Evolutionary conservation across 1,140 invertebrate species (phyloP).

Genomic region (Zaprionus capensis): DNA sequence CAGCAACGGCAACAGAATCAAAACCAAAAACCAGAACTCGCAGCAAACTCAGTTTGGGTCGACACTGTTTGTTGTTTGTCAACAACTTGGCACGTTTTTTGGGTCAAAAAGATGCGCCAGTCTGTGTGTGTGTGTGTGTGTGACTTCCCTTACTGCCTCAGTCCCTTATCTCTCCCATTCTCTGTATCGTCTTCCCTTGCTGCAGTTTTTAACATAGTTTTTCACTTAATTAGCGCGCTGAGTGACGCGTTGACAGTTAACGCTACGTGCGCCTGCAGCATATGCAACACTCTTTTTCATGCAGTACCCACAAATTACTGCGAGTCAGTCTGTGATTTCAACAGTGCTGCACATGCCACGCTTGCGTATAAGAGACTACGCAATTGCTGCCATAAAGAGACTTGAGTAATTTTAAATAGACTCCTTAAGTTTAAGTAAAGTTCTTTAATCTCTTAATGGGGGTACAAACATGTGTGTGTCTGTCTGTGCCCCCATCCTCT

Average conservation of each 20-base stretch:
- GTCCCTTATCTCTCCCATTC: slow-evolving; percentile 19
- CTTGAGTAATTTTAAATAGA: too few species aligned
- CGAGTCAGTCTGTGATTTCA: slow-evolving; percentile 23
- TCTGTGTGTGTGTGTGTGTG: neutral
- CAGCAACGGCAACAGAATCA: slow-evolving; percentile 21
- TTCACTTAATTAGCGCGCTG: slow-evolving; percentile 79
- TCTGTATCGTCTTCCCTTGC: neutral
- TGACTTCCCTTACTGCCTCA: neutral
- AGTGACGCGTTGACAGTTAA: slow-evolving; percentile 78
- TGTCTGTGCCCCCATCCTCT: neutral
- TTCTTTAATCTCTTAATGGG: neutral
- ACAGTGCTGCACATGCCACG: neutral
- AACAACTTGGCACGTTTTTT: slow-evolving; percentile 75
- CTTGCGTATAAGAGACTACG: neutral
- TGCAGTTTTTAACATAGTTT: slow-evolving; percentile 75
- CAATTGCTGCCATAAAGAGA: neutral
- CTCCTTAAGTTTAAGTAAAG: neutral
- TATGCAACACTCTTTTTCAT: slow-evolving; percentile 62
- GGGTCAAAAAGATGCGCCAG: slow-evolving; percentile 68
- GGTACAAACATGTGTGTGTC: neutral
- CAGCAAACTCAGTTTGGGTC: slow-evolving; percentile 25
- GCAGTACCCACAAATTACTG: slow-evolving; percentile 26
- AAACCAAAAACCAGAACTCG: slow-evolving; percentile 5
- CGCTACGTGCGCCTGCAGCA: slow-evolving; percentile 67
- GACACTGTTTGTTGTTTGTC: slow-evolving; percentile 68